Evolutionary conservation across 2,888 invertebrate genomes (phyloP), one percentile per base, ranked within the genome.

Genomic region (Apodemia duryi): DNA sequence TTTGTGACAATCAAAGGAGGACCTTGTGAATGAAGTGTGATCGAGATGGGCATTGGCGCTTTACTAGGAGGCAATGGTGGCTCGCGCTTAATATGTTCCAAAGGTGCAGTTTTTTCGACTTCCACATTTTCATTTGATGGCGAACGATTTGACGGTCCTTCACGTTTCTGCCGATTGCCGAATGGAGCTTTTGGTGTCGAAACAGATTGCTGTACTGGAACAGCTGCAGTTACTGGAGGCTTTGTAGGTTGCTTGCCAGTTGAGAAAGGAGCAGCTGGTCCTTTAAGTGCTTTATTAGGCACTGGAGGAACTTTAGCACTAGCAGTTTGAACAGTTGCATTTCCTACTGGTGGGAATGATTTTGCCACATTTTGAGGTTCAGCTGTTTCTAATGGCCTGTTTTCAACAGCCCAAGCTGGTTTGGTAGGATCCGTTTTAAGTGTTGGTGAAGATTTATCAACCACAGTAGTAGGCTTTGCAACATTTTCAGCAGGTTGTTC

Each of bases 1-100:
- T 88, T 89, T 0, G 84, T 84, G 51, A 93, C 92, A 60, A 93
- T 93, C 68, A 93, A 80, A 21, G 92, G 88, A 43, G 83, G 86
- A 0, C 86, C 92, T 69, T 80, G 89, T 7, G 82, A 82, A 72
- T 85, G 84, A 43, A 89, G 74, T n/a, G 91, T 92, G 54, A 93
- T 92, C n/a, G 89, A 88, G 63, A 90, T 91, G 11, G 91, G 89
- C 87, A 88, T 92, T 35, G 85, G 91, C 2, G 86, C 90, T 71
- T 91, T 91, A 75, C 91, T 91, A 6, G 91, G 83, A 70, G 90
- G 86, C 62, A 86, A 75, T 1, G 88, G 84, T 63, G 89, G 84
- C 66, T 86, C 87, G 28, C 87, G 86, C 67, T 88, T 90, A 0
- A 73, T 63, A 68, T 89, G 88, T 41, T 90, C 84, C 6, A 71